A percentile compares a stretch with the other conserved stretches of the same genome.
Conservation (phyloP, 1,140 invertebrate species). For the Caenorhabditis remanei region DNA sequence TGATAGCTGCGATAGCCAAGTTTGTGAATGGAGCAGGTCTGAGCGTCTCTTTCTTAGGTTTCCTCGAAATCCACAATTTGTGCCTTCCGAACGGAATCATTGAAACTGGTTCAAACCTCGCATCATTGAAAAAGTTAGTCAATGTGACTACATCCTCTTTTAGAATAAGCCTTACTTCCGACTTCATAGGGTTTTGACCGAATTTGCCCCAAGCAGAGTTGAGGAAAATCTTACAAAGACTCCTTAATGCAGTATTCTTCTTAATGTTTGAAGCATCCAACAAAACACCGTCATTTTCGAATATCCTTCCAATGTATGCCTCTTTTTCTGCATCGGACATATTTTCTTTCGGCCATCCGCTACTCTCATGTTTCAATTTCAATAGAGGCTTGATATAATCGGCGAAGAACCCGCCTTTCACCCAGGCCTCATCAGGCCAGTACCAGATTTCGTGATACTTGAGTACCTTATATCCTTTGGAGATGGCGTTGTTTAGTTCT, state of each 20-base stretch:
- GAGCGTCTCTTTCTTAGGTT: background rate
- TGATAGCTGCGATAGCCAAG: background rate
- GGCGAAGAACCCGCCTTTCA: background rate
- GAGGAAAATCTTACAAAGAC: background rate
- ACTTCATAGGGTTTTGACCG: background rate
- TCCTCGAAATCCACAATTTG: background rate
- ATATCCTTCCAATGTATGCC: background rate
- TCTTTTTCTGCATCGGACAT: background rate
- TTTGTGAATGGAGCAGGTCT: background rate
- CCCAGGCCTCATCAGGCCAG: background rate
- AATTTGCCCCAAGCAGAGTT: slow-evolving; percentile 1
- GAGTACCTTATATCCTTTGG: background rate
- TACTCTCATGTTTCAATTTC: background rate
- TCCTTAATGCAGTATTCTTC: background rate
- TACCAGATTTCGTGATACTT: slow-evolving; percentile 7
- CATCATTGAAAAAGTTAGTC: slow-evolving; percentile 9
- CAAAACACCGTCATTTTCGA: background rate
- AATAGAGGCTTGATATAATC: background rate
- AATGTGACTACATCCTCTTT: background rate
- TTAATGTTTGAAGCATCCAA: background rate
- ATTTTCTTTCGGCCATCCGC: background rate
- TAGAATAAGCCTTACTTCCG: background rate
- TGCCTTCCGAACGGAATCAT: background rate
- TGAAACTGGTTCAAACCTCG: background rate
- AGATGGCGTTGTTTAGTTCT: background rate